These are phyloP conservation scores for Gorsachius goisagi DNA, from an alignment of 2,113 vertebrate species.

Conservation along the genomic window DNA sequence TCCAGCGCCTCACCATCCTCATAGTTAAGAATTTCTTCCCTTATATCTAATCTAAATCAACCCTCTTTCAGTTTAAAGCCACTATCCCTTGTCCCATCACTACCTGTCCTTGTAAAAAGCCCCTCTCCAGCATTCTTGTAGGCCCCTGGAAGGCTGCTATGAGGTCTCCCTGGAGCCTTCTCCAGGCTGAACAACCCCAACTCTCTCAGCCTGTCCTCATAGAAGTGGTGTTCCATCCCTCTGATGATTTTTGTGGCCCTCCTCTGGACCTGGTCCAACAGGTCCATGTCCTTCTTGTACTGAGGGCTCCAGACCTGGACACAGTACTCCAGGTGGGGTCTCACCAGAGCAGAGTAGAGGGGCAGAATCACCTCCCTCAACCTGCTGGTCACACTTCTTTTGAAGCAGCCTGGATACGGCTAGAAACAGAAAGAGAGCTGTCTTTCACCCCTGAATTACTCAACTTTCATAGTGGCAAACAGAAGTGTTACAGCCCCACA, in stretches of 20 bases:
- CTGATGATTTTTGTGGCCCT: not conserved
- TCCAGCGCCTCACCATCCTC: not conserved
- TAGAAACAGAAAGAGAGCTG: not conserved
- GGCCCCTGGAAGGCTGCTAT: not conserved
- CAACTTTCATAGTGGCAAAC: not conserved
- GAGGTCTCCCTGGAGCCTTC: not conserved
- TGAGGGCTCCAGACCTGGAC: not conserved
- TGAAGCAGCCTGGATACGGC: not conserved
- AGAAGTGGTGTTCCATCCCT: not conserved
- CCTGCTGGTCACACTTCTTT: not conserved
- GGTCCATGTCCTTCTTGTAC: no score
- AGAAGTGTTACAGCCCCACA: not conserved
- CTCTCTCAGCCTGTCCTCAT: not conserved
- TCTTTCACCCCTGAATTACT: not conserved
- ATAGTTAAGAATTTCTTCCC: not conserved
- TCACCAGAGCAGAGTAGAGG: not conserved
- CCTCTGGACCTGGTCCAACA: not conserved
- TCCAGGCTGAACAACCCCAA: not conserved
- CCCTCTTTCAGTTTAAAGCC: not conserved
- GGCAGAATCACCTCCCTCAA: not conserved
- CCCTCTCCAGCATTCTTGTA: not conserved
- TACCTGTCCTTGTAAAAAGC: not conserved
- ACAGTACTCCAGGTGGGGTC: not conserved
- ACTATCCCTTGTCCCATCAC: rapidly evolving
- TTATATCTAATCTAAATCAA: not conserved